A percentile compares a stretch with the other conserved stretches of the same genome.
phyloP scores from a whole-genome alignment of 2,888 invertebrate species.

The Nomada ruficornis region DNA sequence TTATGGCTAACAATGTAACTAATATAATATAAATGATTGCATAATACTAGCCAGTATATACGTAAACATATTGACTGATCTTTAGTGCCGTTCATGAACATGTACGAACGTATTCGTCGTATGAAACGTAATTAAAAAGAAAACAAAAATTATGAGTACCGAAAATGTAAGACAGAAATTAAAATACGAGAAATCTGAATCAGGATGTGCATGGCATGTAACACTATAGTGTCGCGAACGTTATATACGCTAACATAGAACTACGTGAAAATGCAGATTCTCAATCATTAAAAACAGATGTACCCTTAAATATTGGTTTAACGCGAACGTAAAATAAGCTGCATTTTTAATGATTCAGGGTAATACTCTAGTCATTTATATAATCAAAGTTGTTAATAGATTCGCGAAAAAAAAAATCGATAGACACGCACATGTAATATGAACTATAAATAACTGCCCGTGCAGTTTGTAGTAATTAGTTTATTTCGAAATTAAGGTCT shows the following conservation, averaged over 20 bases:
- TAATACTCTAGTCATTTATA: conserved; percentile 60
- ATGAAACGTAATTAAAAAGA: conserved; percentile 9
- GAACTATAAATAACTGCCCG: conserved; percentile 49
- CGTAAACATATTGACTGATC: conserved; percentile 62
- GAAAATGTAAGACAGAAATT: background rate
- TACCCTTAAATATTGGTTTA: conserved; percentile 18
- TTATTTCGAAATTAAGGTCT: conserved; percentile 36
- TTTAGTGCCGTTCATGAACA: conserved; percentile 45
- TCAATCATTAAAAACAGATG: conserved; percentile 27
- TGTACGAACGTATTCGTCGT: conserved; percentile 23
- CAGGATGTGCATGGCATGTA: conserved; percentile 4
- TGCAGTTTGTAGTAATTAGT: conserved; percentile 22
- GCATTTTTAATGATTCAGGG: conserved; percentile 51
- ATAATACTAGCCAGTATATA: conserved; percentile 68
- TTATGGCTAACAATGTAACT: conserved; percentile 52
- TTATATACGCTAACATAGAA: conserved; percentile 5
- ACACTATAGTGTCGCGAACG: conserved; percentile 19
- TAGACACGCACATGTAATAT: conserved; percentile 54
- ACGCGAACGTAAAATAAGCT: conserved; percentile 12
- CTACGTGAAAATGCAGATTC: conserved; percentile 8
- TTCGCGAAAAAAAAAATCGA: conserved; percentile 38
- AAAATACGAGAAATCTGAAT: conserved; percentile 20
- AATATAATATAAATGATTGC: conserved; percentile 53
- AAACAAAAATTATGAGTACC: background rate
- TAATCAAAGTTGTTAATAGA: conserved; percentile 51